phyloP scores from a whole-genome alignment of 2,113 vertebrate species.

The Hystrix brachyura region DNA sequence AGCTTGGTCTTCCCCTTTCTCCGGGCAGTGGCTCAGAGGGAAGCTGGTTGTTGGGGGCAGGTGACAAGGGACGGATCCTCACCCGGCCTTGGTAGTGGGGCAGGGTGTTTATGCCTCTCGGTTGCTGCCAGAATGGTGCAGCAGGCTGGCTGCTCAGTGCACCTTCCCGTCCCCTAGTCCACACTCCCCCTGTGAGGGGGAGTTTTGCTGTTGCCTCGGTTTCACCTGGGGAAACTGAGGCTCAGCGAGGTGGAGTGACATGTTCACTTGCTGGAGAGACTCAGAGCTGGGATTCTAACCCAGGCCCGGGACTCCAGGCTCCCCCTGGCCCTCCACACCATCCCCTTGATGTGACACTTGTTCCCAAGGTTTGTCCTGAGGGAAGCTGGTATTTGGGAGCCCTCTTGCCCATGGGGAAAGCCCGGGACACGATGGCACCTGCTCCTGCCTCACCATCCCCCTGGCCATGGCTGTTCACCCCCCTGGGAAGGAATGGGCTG shows the following conservation, averaged over 20 bases:
- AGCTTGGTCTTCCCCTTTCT: neutral
- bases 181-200: fast-evolving
- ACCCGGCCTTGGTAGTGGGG: neutral
- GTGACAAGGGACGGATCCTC: neutral
- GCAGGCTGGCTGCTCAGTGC: fast-evolving
- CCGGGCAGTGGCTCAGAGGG: slow-evolving; percentile 16
- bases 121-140: neutral
- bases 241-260: neutral
- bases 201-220: neutral
- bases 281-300: neutral
- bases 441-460: neutral
- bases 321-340: fast-evolving
- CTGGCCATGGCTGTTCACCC: neutral
- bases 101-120: fast-evolving
- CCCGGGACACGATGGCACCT: fast-evolving
- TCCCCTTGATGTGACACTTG: no score
- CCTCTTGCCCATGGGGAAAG: neutral
- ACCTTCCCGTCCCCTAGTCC: neutral
- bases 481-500: neutral
- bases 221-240: slow-evolving; percentile 10
- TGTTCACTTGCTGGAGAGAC: neutral
- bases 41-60: neutral
- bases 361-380: neutral
- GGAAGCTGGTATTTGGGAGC: neutral
- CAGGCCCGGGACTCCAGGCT: neutral